Base-by-base conservation (phyloP, 2,888 invertebrate genomes). In the Sacculina carcini region DNA sequence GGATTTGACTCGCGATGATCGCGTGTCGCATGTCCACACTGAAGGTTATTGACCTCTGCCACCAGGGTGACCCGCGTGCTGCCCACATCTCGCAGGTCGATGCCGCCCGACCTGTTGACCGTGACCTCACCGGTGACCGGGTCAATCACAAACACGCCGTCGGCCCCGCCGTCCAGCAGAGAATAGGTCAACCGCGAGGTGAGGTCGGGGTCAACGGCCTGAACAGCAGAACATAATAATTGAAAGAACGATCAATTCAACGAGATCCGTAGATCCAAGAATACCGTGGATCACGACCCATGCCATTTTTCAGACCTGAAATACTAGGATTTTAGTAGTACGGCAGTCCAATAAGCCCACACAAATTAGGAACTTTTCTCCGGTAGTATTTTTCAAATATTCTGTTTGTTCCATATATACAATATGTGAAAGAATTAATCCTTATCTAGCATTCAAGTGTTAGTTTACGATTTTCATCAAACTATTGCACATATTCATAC, bases 151-250 rank as follows among this genome's bases (percentile, higher is more conserved):
- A 67, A 68, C 21, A 64, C 58, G 14, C 58, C 54, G 9, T 57
- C 57, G 1, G 58, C 55, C 39, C 62, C 61, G 19, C 62, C 61
- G 5, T 72, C 73, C 21, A 75, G 67, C 55, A 84, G 75, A 2
- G 75, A 73, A 66, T 87, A 89, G 3, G 73, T 75, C 39, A 89
- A 73, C 56, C 78, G 78, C 0, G 86, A 84, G 0, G 79, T 76
- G 46, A 76, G 77, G 62, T 89, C 87, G 2, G 75, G 71, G 65
- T 89, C 87, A 5, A 75, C 72, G 0, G 87, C 87, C 66, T 77
- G 75, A 0, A 78, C 75, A 56, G 56, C 56, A 24, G 57, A n/a
- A 39, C 34, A 36, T n/a, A 38, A 31, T 21, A 46, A 16, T 50
- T 40, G 19, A 12, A 9, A 6, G 21, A 16, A 9, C 21, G 16